These are phyloP conservation scores for Aphrocallistes beatrix DNA, from an alignment of 37 sponge, comb jelly and placozoan species.

Conservation along the genomic window DNA sequence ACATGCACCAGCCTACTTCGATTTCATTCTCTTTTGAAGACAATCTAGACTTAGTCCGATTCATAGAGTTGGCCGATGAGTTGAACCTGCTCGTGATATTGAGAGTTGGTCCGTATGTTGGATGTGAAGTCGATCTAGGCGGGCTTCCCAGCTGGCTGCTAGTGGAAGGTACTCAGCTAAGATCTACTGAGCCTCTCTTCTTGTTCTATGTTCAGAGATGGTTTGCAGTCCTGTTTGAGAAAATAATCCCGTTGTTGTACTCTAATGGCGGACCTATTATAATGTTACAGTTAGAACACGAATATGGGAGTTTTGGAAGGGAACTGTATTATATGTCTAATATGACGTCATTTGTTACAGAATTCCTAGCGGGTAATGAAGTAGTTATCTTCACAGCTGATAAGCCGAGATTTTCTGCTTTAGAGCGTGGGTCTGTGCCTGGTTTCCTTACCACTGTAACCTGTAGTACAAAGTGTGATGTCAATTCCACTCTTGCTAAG, in stretches of 20 bases:
- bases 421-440: constrained; percentile 59
- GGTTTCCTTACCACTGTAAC: constrained; percentile 72
- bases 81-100: constrained; percentile 67
- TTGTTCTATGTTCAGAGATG: constrained; percentile 56
- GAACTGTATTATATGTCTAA: constrained; percentile 56
- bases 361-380: constrained; percentile 23
- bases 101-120: constrained; percentile 88
- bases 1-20: constrained; percentile 67
- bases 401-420: constrained; percentile 28
- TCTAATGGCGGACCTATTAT: constrained; percentile 87
- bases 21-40: constrained; percentile 58
- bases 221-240: constrained; percentile 47
- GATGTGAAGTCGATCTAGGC: constrained; percentile 93
- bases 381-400: constrained; percentile 83
- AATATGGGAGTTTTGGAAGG: constrained; percentile 92
- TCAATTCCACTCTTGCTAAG: constrained; percentile 21
- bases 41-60: constrained; percentile 47
- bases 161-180: constrained; percentile 23
- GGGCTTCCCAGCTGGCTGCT: constrained; percentile 86
- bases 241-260: constrained; percentile 56
- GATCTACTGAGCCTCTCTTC: constrained; percentile 50
- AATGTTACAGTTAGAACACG: constrained; percentile 90
- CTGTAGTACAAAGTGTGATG: constrained; percentile 55
- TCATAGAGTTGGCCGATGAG: constrained; percentile 63
- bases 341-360: constrained; percentile 36